Evolutionary conservation across 2,113 vertebrate genomes (phyloP).

Genomic region (Campylomormyrus numenius): DNA sequence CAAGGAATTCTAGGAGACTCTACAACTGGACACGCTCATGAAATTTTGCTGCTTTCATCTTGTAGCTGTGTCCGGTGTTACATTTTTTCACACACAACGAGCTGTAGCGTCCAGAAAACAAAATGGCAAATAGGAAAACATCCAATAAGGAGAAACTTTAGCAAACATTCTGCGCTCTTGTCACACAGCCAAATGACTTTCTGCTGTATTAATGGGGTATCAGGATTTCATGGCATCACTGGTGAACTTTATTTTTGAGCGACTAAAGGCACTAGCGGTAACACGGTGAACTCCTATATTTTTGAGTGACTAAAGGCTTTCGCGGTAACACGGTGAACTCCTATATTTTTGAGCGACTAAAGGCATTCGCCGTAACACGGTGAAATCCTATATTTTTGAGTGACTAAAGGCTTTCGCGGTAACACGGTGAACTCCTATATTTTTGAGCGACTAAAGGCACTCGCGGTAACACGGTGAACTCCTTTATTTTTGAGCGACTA

Average conservation of each 20-base stretch:
- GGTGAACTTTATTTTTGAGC: constrained; percentile 32
- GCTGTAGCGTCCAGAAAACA: constrained; percentile 27
- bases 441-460: neutral
- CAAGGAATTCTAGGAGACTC: constrained; percentile 37
- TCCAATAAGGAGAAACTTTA: constrained; percentile 27
- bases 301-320: too few species aligned
- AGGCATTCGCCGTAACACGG: neutral
- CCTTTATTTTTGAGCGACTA: constrained; percentile 29
- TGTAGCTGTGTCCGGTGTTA: constrained; percentile 27
- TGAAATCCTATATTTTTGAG: constrained; percentile 29
- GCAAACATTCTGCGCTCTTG: constrained; percentile 13
- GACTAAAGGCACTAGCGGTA: too few species aligned
- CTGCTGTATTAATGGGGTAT: constrained; percentile 43
- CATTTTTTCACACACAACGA: constrained; percentile 40
- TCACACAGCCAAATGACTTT: neutral
- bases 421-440: neutral
- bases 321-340: too few species aligned
- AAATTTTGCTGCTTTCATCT: constrained; percentile 38
- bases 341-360: too few species aligned
- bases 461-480: neutral
- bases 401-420: too few species aligned
- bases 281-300: neutral
- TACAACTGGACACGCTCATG: constrained; percentile 36
- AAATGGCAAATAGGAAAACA: constrained; percentile 18
- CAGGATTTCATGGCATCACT: constrained; percentile 38